Evolutionary conservation across 2,113 vertebrate genomes (phyloP), one percentile per base, ranked within the genome.

Genomic region (Tachuris rubrigastra): DNA sequence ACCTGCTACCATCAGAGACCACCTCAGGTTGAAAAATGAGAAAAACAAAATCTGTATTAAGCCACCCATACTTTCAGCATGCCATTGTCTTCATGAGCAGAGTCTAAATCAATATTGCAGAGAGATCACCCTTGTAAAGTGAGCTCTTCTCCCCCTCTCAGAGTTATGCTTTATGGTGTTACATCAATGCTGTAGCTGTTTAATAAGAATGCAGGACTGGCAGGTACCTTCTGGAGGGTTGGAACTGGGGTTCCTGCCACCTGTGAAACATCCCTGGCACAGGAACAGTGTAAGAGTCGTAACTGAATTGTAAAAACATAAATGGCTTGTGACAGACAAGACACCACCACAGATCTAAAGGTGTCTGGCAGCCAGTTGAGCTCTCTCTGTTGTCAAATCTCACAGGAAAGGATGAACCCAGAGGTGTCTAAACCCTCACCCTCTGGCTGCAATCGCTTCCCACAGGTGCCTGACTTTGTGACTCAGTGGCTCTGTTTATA

Each of bases 201-300:
- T 21, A 66, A 67, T 25, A 63, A 28, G 71, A 37, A 17, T 4
- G 1, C 62, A 49, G 18, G 31, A 58, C 17, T 9, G 27, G 55
- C 50, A 74, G 83, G 72, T 25, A 20, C 60, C 25, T 75, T 58
- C n/a, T 8, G 50, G 50, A 69, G n/a, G 44, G 58, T 6, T 69
- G 67, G 47, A 68, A 19, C 0, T 15, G 49, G 44, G 69, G 72
- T 12, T 73, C 33, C 42, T 85, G 74, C 62, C 89, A 50, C 91
- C 58, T 84, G 87, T 33, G 14, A 63, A 53, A 24, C 35, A 25
- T 19, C 6, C 7, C 76, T 80, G 89, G 60, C 72, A 49, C 3
- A 53, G 52, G 18, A 68, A 22, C 52, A 53, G 39, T 0, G 9
- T 1, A 13, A 67, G 52, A 42, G 44, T 52, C 18, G 0, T 2